phyloP scores from a whole-genome alignment of 2,888 invertebrate genomes.

The Andrena camellia region DNA sequence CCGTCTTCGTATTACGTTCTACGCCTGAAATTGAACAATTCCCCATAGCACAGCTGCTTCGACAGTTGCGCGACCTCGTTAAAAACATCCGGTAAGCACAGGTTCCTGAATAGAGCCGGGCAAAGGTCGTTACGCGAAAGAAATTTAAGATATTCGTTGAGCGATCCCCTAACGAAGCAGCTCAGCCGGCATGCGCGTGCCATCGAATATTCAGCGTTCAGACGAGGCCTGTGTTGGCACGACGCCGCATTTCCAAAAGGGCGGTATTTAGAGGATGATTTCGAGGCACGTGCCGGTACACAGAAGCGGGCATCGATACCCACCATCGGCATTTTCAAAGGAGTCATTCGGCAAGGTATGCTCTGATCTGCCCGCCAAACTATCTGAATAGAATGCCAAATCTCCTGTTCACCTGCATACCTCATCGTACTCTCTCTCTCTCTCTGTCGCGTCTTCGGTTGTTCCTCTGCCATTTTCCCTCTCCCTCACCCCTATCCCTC shows the following conservation, averaged over 20 bases:
- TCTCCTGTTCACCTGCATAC: slow-evolving; percentile 55
- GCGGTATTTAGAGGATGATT: slow-evolving; percentile 74
- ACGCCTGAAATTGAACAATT: too few relatives aligned
- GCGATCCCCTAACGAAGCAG: slow-evolving; percentile 52
- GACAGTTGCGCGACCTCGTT: too few relatives aligned
- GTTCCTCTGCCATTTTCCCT: slow-evolving; percentile 9
- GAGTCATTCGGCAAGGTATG: slow-evolving; percentile 76
- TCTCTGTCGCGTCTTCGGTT: slow-evolving; percentile 10
- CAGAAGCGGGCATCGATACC: slow-evolving; percentile 71
- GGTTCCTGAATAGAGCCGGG: neutral
- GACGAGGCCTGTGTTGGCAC: slow-evolving; percentile 50
- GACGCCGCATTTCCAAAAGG: slow-evolving; percentile 58
- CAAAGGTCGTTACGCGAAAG: slow-evolving; percentile 8
- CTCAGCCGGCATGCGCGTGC: slow-evolving; percentile 31
- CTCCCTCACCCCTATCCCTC: slow-evolving; percentile 22
- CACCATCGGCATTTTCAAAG: slow-evolving; percentile 74
- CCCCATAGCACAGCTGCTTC: too few relatives aligned
- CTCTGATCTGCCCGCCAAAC: slow-evolving; percentile 69
- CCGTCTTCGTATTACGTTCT: too few relatives aligned
- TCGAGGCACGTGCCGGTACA: slow-evolving; percentile 74
- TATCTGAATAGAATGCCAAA: slow-evolving; percentile 73
- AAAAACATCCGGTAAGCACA: too few relatives aligned
- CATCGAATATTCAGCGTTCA: slow-evolving; percentile 32
- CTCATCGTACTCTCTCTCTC: neutral
- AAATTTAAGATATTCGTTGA: slow-evolving; percentile 44